Conservation (phyloP, 2,888 invertebrate species). For the Drosophila macrothrix region DNA sequence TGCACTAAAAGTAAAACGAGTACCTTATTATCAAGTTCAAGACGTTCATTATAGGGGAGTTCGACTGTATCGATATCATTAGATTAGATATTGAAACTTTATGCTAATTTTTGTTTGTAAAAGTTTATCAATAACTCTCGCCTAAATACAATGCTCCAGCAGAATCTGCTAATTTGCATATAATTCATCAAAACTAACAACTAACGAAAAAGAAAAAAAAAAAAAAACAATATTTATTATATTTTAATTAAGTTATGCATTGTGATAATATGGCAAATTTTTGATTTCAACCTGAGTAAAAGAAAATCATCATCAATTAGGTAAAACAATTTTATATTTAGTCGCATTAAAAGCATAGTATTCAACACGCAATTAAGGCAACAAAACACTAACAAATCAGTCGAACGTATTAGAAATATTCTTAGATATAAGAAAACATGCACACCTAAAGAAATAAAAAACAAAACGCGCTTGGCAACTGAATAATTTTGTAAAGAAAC, state of each 20-base stretch:
- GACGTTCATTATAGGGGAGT: neutral
- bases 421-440: constrained; percentile 5
- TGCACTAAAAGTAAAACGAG: neutral
- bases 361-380: constrained; percentile 2
- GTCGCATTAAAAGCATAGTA: constrained; percentile 16
- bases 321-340: constrained; percentile 29
- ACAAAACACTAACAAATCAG: neutral
- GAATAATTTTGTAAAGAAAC: constrained; percentile 24
- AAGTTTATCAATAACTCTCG: constrained; percentile 27
- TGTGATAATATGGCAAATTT: constrained; percentile 52
- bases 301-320: constrained; percentile 17
- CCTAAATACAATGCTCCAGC: constrained; percentile 55
- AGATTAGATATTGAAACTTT: constrained; percentile 8
- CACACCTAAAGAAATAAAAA: constrained; percentile 20
- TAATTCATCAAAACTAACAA: constrained; percentile 25
- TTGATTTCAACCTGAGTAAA: constrained; percentile 38
- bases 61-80: neutral
- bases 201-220: constrained; percentile 2
- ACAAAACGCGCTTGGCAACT: constrained; percentile 13
- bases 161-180: constrained; percentile 40
- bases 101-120: constrained; percentile 19
- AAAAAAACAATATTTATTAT: constrained; percentile 35
- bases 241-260: constrained; percentile 48
- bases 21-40: neutral
- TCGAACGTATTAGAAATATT: constrained; percentile 9